Percentiles rank a stretch among this genome's conserved stretches.
phyloP scores from a whole-genome alignment of 2,797 vertebrate species.

The Acrossocheilus wenchowensis region DNA sequence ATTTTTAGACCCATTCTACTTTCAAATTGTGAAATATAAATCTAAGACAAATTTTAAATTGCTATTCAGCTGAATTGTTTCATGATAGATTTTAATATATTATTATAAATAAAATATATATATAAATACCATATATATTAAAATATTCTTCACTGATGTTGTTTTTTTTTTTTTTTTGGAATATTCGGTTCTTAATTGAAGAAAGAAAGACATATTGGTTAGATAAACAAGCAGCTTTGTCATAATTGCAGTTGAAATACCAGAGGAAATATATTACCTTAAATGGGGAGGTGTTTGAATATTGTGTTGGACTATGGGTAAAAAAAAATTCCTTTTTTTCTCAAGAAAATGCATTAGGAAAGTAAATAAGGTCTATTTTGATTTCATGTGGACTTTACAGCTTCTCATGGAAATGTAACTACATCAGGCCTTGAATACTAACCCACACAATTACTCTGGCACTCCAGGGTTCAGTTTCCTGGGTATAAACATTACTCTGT shows the following conservation, averaged over 20 bases:
- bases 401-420: not conserved
- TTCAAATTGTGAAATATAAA: not conserved
- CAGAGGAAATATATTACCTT: not conserved
- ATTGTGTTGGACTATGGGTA: not conserved
- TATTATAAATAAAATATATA: not conserved
- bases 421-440: not conserved
- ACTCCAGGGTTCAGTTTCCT: conserved; percentile 11
- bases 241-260: not conserved
- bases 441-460: conserved; percentile 23
- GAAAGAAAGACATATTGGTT: not conserved
- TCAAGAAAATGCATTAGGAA: not conserved
- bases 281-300: not conserved
- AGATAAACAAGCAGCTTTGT: not conserved
- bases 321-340: not conserved
- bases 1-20: not conserved
- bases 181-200: not conserved
- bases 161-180: not conserved
- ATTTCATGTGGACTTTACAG: not conserved
- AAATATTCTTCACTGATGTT: too few species aligned
- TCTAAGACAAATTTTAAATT: not conserved
- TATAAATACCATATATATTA: too few species aligned
- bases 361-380: conserved; percentile 5
- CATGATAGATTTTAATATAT: not conserved
- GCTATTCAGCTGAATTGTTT: not conserved
- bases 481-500: not conserved